Base-by-base conservation (phyloP, 1,140 invertebrate genomes). In the Meloidogyne floridensis region DNA sequence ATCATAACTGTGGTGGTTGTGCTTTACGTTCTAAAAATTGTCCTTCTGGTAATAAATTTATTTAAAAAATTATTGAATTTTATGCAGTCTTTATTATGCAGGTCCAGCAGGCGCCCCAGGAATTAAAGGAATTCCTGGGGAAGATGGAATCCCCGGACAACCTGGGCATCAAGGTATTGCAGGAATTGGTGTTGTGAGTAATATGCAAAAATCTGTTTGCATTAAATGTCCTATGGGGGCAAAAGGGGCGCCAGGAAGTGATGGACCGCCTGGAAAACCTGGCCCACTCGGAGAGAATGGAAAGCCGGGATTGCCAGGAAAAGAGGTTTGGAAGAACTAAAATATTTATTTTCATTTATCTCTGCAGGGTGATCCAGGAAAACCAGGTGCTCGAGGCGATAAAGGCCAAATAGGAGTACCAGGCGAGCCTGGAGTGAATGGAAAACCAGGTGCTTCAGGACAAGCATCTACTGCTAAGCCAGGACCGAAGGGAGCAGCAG, bases 1-100 rank as follows among this genome's bases (percentile, higher is more conserved):
- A 65, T 15, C 15, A 15, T 13, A 59, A 18, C n/a, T 65, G 59
- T 65, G 59, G 70, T 43, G 74, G 75, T 71, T 80, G 84, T 70
- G 85, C 59, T 51, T 54, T 32, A 11, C 80, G 84, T 54, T 70
- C 85, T 47, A 86, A 80, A 56, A 86, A 83, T 69, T 85, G 84
- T 56, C 59, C 82, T 7, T 6, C 54, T 15, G 59, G 59, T 65
- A 65, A n/a, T 65, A 15, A 59, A 32, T 32, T 32, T 32, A 32
- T 32, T 32, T 32, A 32, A 32, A 32, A 32, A 32, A 32, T 32
- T 32, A 32, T 32, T 32, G 32, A 32, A 32, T 32, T 32, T 32
- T 32, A 32, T 32, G 32, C 32, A 32, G 32, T 32, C 32, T 32
- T 32, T 32, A 32, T 32, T 32, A 32, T 32, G 32, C 32, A 54